These are phyloP conservation scores for Eolophus roseicapilla DNA, from an alignment of 2,113 vertebrate species.

Conservation along the genomic window DNA sequence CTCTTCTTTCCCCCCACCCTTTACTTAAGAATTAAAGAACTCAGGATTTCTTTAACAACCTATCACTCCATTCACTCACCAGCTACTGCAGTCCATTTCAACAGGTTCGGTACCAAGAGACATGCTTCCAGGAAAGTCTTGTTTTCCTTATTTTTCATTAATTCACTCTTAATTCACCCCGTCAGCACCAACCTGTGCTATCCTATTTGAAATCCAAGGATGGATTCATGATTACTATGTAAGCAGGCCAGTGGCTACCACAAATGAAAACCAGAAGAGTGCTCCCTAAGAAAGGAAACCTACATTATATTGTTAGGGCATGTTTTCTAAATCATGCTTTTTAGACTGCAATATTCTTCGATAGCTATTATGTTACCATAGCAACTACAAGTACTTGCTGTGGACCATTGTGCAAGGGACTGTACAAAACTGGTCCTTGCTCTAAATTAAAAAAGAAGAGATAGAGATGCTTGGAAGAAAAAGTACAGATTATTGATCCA, in stretches of 20 bases:
- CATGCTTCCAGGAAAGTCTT: neutral
- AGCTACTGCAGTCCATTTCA: neutral
- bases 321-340: neutral
- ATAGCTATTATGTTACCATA: neutral
- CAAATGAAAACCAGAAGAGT: neutral
- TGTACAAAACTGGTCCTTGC: neutral
- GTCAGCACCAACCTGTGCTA: neutral
- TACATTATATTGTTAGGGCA: neutral
- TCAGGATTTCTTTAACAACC: neutral
- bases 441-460: neutral
- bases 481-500: neutral
- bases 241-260: neutral
- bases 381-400: neutral
- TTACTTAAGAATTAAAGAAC: neutral
- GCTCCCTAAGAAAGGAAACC: neutral
- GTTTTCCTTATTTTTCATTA: neutral
- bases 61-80: neutral
- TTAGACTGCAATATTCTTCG: neutral
- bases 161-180: neutral
- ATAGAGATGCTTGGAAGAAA: neutral
- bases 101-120: neutral
- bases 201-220: neutral
- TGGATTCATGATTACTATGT: accelerated
- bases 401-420: neutral
- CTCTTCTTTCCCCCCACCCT: neutral